Conservation (phyloP, 2,113 vertebrate genomes). For the Neomonachus schauinslandi region DNA sequence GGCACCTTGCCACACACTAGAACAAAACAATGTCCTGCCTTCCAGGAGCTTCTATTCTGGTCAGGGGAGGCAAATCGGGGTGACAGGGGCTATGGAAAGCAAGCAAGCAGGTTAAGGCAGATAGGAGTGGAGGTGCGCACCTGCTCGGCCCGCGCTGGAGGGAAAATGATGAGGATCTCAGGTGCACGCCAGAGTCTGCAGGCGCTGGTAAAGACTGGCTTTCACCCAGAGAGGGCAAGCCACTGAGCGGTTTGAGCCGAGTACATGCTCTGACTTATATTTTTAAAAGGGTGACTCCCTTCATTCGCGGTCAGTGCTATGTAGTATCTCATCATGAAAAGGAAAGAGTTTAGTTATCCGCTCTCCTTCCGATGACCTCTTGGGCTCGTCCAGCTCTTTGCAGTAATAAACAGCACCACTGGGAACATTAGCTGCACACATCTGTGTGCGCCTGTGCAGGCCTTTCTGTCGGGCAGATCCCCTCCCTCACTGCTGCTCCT, state of each 20-base stretch:
- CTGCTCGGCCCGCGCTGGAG: neutral
- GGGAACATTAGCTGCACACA: neutral
- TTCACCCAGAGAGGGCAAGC: neutral
- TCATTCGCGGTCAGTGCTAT: neutral
- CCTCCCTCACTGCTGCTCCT: neutral
- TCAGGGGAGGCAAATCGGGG: neutral
- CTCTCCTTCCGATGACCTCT: neutral
- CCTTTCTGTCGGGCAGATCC: neutral
- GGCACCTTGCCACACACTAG: neutral
- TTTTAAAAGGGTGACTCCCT: neutral
- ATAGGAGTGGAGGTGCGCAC: neutral
- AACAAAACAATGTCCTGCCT: neutral
- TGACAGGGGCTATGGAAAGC: neutral
- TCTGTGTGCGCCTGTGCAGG: fast-evolving
- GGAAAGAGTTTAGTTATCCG: neutral
- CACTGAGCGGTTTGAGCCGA: neutral
- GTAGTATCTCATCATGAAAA: neutral
- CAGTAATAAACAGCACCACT: neutral
- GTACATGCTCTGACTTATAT: neutral
- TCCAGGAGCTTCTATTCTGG: neutral
- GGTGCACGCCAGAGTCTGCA: neutral
- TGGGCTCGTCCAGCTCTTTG: neutral
- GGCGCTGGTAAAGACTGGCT: neutral
- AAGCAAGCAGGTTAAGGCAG: neutral
- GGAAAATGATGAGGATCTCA: neutral